These are phyloP conservation scores for Catharus fuscescens DNA, from an alignment of 2,113 vertebrate genomes.

Conservation along the genomic window DNA sequence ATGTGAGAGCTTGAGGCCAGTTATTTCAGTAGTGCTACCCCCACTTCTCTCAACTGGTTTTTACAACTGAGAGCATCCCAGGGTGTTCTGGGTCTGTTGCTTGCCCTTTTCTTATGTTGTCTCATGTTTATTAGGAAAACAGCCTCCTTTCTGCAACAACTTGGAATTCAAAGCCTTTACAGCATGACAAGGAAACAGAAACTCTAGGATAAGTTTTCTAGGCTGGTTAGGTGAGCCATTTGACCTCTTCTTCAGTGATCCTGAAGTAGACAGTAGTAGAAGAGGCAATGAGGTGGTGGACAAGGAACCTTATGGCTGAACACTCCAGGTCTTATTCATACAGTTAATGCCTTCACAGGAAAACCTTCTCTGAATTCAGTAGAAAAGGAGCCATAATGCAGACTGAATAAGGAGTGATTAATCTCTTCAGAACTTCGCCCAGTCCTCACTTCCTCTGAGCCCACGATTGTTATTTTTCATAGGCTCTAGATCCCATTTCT, in stretches of 20 bases:
- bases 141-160: background rate
- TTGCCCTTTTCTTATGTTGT: background rate
- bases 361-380: background rate
- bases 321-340: background rate
- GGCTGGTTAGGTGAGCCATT: background rate
- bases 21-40: background rate
- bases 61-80: background rate
- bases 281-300: background rate
- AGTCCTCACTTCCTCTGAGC: background rate
- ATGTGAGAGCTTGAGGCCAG: background rate
- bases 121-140: background rate
- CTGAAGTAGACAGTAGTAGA: background rate
- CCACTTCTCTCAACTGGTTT: background rate
- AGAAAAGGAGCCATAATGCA: background rate
- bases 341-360: background rate
- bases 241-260: background rate
- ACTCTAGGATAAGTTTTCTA: background rate
- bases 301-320: background rate
- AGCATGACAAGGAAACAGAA: background rate
- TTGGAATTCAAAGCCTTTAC: background rate
- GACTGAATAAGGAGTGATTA: background rate
- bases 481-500: background rate
- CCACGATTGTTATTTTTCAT: background rate
- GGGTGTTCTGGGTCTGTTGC: background rate
- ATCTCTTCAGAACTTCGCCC: background rate